Base-by-base conservation (phyloP, 2,113 vertebrate species). In the Climacteris rufus region DNA sequence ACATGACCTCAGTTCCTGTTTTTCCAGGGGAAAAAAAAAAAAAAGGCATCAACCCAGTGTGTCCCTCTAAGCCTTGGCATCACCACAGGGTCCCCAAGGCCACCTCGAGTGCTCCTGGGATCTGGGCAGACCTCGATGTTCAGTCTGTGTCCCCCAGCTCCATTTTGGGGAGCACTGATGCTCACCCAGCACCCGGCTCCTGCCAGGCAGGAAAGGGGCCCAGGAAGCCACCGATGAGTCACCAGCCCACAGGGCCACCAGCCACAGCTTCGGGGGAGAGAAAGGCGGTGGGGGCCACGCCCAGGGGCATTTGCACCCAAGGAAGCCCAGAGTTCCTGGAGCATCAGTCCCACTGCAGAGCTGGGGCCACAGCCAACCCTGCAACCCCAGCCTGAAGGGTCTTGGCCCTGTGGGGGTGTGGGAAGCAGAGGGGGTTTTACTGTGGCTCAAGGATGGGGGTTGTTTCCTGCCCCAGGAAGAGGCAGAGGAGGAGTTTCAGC, bases 1-100 rank as follows among this genome's bases (percentile, higher is more conserved):
- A 97, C 95, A 70, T 95, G 95, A 96, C 88, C 90, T 97, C 96
- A 95, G 94, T 96, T 96, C 95, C 94, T 97, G 95, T 97, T 97
- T 96, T 77, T 74, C 37, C 54, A 28, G 39, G 60, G 16, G 2
- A 0, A 8, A 66, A 72, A 42, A 70, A 65, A 60, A 60, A 66
- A 45, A 13, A 72, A 45, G 10, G 1, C 74, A 71, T 44, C 57
- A 50, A 61, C 28, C 5, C 3, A 3, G 30, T 1, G 0, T 33
- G 60, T 83, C 50, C 23, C 23, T 68, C 50, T 40, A 35, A 0
- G 33, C 56, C 22, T 49, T 37, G 53, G 56, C 85, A 86, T 22
- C 0, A 0, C 35, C 15, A 22, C 49, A 86, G 44, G 45, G 54
- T 39, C 37, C 57, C 61, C 27, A 45, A 13, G 35, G 30, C 15